Conservation (phyloP, 2,113 vertebrate species). For the Sinocyclocheilus grahami region DNA sequence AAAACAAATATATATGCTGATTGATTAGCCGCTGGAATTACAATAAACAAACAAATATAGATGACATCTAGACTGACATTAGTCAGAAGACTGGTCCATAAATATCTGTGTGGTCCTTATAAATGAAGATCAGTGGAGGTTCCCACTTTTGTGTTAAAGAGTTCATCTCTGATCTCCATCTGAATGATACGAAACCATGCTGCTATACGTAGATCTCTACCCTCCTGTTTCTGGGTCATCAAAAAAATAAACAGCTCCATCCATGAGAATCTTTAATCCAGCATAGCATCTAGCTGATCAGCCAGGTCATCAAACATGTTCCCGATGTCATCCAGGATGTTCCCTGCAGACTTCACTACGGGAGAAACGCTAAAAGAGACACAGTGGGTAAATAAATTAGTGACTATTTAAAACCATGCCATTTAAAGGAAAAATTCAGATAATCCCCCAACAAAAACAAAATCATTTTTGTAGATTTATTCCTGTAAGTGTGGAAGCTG, state of each 20-base stretch:
- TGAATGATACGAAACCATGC: not conserved
- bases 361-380: constrained; percentile 48
- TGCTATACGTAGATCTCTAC: not conserved
- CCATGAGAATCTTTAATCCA: constrained; percentile 78
- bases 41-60: not conserved
- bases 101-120: not conserved
- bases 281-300: constrained; percentile 84
- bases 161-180: not conserved
- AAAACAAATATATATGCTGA: not conserved
- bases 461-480: no score
- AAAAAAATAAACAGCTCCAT: not conserved
- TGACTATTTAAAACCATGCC: not conserved
- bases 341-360: constrained; percentile 76
- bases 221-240: not conserved
- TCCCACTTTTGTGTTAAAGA: not conserved
- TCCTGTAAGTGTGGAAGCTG: not conserved
- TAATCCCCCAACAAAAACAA: no score
- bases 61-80: constrained; percentile 2
- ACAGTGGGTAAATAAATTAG: not conserved
- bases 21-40: not conserved
- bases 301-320: constrained; percentile 93
- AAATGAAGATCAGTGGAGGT: not conserved
- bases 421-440: no score
- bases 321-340: constrained; percentile 94
- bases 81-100: not conserved